Conservation (phyloP, 1,140 invertebrate species). For the Dufourea novaeangliae region DNA sequence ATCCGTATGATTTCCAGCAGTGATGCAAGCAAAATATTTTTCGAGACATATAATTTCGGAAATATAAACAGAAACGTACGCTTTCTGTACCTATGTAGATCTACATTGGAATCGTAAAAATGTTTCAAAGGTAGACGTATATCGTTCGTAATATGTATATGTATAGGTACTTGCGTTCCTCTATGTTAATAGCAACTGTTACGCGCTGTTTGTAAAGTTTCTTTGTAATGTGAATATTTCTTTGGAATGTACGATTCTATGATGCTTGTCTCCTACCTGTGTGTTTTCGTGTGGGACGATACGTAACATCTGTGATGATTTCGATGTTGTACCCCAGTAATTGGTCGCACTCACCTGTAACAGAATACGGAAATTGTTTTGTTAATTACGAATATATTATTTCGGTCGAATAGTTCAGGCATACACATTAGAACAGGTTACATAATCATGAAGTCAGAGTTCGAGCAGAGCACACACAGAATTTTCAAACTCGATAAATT, state of each 20-base stretch:
- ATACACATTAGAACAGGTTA: too few species aligned
- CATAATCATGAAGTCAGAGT: too few species aligned
- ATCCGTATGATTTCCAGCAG: not conserved
- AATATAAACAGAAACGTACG: not conserved
- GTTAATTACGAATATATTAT: too few species aligned
- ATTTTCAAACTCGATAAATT: too few species aligned
- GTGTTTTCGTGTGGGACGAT: constrained; percentile 44
- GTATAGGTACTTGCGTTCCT: not conserved
- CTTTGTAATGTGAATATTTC: not conserved
- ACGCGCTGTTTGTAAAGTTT: not conserved
- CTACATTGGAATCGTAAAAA: not conserved
- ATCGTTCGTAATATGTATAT: not conserved
- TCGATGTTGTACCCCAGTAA: constrained; percentile 33
- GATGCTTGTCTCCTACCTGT: constrained; percentile 50
- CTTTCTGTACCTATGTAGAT: not conserved
- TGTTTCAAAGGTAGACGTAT: not conserved
- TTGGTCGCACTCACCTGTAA: constrained; percentile 59
- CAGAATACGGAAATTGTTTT: not conserved
- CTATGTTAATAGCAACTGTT: not conserved
- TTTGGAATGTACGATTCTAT: not conserved
- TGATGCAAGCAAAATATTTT: not conserved
- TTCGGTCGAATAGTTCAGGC: too few species aligned
- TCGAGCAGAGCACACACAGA: too few species aligned
- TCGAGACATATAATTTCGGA: not conserved
- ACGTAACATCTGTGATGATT: constrained; percentile 38